These are phyloP conservation scores for Falco punctatus DNA, from an alignment of 2,113 vertebrate genomes.

Conservation along the genomic window DNA sequence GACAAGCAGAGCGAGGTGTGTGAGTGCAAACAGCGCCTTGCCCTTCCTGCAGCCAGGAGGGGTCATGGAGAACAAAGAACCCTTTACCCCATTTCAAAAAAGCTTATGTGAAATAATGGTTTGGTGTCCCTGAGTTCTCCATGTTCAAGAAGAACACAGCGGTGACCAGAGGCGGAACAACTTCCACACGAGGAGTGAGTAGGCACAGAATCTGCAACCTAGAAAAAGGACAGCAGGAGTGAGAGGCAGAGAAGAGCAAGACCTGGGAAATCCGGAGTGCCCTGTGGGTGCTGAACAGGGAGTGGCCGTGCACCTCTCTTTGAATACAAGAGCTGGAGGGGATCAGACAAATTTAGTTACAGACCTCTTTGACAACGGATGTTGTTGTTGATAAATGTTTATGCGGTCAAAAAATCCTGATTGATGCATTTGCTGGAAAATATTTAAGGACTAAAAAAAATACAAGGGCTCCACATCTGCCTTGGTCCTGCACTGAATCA, in stretches of 20 bases:
- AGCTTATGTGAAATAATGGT: not conserved
- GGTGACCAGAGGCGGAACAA: not conserved
- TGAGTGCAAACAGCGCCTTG: slow-evolving; percentile 1
- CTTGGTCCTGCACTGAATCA: not conserved
- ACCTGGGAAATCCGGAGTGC: rapidly evolving
- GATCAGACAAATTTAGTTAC: not conserved
- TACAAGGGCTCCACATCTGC: not conserved
- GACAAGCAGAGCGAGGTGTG: not conserved
- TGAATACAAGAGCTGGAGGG: not conserved
- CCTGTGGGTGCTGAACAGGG: not conserved
- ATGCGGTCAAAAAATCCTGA: not conserved
- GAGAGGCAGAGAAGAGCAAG: not conserved
- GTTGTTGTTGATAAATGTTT: not conserved
- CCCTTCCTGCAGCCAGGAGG: slow-evolving; percentile 23
- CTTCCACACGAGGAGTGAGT: rapidly evolving
- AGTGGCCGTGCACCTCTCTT: not conserved
- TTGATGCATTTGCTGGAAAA: not conserved
- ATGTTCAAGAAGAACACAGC: not conserved
- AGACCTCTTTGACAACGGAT: not conserved
- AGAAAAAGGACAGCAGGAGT: not conserved
- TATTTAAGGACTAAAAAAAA: not conserved
- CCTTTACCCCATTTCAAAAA: not conserved
- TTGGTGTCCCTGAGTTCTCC: not conserved
- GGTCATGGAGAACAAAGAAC: not conserved
- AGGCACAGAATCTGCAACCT: not conserved